phyloP scores from a whole-genome alignment of 2,888 invertebrate species.

The Tolmerus cingulatus region DNA sequence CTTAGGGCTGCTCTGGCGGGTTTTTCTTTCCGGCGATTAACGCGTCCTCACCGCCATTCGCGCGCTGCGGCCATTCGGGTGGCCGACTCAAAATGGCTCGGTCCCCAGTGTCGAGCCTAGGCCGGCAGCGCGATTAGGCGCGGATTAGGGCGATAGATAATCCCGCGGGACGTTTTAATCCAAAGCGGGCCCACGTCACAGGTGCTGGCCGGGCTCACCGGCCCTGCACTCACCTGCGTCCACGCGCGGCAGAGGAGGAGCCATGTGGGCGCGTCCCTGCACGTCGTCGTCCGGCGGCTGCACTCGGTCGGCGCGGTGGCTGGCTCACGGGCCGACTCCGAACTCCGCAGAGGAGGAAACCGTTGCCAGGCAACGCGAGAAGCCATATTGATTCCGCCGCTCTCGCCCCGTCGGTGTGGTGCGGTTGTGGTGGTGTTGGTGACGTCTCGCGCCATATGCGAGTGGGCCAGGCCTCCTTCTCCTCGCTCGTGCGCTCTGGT shows the following conservation, averaged over 20 bases:
- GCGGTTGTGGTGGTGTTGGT: not conserved
- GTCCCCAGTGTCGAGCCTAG: not conserved
- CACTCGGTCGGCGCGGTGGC: not conserved
- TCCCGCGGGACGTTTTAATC: not conserved
- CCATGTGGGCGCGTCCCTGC: not conserved
- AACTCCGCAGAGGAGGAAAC: not conserved
- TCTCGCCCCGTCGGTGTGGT: not conserved
- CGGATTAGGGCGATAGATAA: not conserved
- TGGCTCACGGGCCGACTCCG: not conserved
- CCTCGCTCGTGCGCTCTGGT: not conserved
- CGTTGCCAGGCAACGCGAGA: conserved; percentile 22
- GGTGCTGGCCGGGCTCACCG: not conserved
- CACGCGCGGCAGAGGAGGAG: not conserved
- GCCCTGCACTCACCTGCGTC: not conserved
- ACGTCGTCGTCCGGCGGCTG: not conserved
- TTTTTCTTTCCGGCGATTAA: too few species aligned
- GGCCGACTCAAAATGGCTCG: not conserved
- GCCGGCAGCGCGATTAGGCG: not conserved
- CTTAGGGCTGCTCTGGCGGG: not conserved
- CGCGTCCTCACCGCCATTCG: too few species aligned
- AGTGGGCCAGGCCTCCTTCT: too few species aligned
- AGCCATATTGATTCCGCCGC: conserved; percentile 27
- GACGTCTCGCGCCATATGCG: too few species aligned
- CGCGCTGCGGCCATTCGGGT: not conserved
- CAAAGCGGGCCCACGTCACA: not conserved